phyloP scores from a whole-genome alignment of 2,888 invertebrate genomes.

The Mesoligia furuncula region DNA sequence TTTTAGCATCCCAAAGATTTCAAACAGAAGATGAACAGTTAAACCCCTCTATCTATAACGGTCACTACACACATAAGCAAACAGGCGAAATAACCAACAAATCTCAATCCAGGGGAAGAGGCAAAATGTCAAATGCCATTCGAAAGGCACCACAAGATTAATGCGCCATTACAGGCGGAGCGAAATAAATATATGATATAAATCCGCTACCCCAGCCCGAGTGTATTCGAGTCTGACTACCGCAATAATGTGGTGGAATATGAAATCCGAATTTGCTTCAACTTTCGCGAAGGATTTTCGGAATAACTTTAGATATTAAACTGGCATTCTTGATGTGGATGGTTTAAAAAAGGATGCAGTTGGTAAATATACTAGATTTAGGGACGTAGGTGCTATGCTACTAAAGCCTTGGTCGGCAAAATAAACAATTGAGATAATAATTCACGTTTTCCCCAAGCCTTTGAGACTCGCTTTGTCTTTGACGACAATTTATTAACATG shows the following conservation, averaged over 20 bases:
- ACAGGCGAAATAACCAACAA: slow-evolving; percentile 64
- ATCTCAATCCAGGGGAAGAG: slow-evolving; percentile 66
- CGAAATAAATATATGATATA: slow-evolving; percentile 77
- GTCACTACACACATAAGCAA: slow-evolving; percentile 58
- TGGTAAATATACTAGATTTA: background rate
- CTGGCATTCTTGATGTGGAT: slow-evolving; percentile 21
- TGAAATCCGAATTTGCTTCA: slow-evolving; percentile 65
- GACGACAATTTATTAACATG: slow-evolving; percentile 49
- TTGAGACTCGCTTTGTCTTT: slow-evolving; percentile 34
- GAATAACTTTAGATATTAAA: slow-evolving; percentile 59
- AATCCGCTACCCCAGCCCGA: slow-evolving; percentile 67
- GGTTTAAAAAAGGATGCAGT: slow-evolving; percentile 18
- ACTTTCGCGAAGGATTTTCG: slow-evolving; percentile 51
- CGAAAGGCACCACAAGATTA: slow-evolving; percentile 76
- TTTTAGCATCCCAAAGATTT: slow-evolving; percentile 8
- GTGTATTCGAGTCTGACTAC: slow-evolving; percentile 62
- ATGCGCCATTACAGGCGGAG: slow-evolving; percentile 75
- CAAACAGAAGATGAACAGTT: slow-evolving; percentile 22
- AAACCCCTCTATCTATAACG: slow-evolving; percentile 35
- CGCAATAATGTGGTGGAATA: slow-evolving; percentile 66
- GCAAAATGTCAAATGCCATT: slow-evolving; percentile 75
- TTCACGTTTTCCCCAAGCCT: background rate
- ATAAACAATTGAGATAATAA: background rate
- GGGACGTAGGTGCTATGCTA: too few relatives aligned
- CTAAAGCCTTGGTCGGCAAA: background rate